Evolutionary conservation across 2,797 vertebrate genomes (phyloP).

Genomic region (Peromyscus nudipes): DNA sequence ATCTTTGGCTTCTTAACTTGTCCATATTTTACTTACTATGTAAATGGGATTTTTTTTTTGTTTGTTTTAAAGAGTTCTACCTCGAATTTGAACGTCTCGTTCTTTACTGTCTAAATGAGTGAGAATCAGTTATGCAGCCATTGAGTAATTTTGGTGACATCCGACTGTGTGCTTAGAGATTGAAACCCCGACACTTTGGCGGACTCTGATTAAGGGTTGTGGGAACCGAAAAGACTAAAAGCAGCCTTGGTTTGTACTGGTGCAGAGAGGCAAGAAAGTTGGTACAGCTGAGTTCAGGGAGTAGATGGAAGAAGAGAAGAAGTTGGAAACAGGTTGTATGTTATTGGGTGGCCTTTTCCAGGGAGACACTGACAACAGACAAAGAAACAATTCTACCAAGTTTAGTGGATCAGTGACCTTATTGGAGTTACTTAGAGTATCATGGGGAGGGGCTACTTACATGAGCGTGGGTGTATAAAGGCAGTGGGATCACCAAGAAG

Average conservation of each 20-base stretch:
- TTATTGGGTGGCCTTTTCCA: neutral
- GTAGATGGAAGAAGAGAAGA: constrained; percentile 7
- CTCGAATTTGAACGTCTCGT: constrained; percentile 40
- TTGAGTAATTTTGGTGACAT: constrained; percentile 35
- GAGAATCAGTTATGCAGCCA: constrained; percentile 7
- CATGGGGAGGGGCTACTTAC: neutral
- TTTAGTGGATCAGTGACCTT: neutral
- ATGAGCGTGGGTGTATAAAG: neutral
- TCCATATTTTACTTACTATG: constrained; percentile 21
- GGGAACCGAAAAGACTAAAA: constrained; percentile 48
- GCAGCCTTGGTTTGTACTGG: neutral
- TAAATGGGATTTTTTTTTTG: neutral
- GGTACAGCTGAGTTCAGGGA: neutral
- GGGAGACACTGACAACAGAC: neutral
- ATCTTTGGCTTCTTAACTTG: constrained; percentile 35
- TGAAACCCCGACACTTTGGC: constrained; percentile 12
- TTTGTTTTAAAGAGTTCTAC: neutral
- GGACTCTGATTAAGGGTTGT: neutral
- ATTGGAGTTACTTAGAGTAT: neutral
- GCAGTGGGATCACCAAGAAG: neutral
- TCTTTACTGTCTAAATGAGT: constrained; percentile 49
- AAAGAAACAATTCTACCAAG: neutral
- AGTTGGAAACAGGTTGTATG: neutral
- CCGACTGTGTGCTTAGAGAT: constrained; percentile 23
- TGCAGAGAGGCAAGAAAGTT: constrained; percentile 14